phyloP scores from a whole-genome alignment of 37 sponge, comb jelly and placozoan genomes.

The Cliona cf. orientalis region DNA sequence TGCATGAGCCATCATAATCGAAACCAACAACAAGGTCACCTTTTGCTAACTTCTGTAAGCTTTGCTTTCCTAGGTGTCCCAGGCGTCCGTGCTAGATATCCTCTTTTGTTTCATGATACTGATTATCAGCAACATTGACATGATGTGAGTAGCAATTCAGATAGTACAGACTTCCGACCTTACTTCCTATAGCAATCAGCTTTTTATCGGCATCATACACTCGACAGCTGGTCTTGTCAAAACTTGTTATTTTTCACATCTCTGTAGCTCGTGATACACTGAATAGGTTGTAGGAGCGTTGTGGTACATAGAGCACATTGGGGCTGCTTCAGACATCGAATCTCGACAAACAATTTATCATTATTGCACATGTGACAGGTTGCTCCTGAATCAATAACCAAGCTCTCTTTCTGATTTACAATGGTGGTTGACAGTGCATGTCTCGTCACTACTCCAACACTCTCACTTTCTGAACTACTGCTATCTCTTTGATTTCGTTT shows the following conservation, averaged over 20 bases:
- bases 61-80: conserved; percentile 47
- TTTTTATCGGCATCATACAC: conserved; percentile 15
- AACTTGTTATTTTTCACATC: conserved; percentile 36
- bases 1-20: conserved; percentile 37
- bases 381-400: too few relatives aligned
- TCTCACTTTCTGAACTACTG: too few relatives aligned
- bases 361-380: too few relatives aligned
- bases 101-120: conserved; percentile 55
- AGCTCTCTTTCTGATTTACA: too few relatives aligned
- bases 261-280: conserved; percentile 58
- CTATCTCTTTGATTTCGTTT: too few relatives aligned
- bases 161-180: conserved; percentile 48
- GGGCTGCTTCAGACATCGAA: too few relatives aligned
- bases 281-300: conserved; percentile 58
- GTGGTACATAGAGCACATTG: too few relatives aligned
- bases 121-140: background rate
- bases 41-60: conserved; percentile 42
- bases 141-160: conserved; percentile 17
- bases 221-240: conserved; percentile 31
- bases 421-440: too few relatives aligned
- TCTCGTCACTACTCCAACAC: too few relatives aligned
- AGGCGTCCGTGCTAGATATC: conserved; percentile 62
- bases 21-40: conserved; percentile 52
- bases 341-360: too few relatives aligned
- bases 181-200: conserved; percentile 42